Evolutionary conservation across 1,140 invertebrate genomes (phyloP).

Genomic region (Scaptomyza montana): DNA sequence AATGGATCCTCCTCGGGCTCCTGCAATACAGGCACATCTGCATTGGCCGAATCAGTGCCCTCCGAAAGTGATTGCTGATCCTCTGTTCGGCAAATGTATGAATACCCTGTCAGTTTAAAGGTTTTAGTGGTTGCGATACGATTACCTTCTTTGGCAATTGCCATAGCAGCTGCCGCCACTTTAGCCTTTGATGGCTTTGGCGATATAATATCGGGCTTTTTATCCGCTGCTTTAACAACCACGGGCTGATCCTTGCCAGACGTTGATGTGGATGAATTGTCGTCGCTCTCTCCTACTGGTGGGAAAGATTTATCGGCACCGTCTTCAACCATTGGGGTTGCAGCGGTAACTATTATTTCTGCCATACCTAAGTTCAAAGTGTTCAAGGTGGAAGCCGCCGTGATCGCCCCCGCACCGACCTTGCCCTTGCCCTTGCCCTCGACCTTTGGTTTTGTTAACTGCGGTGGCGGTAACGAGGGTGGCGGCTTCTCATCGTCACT

Average conservation of each 20-base stretch:
- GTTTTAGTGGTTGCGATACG: constrained; percentile 48
- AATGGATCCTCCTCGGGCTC: constrained; percentile 80
- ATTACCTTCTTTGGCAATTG: constrained; percentile 73
- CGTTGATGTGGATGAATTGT: constrained; percentile 28
- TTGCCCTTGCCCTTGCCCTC: constrained; percentile 67
- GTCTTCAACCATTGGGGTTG: constrained; percentile 94
- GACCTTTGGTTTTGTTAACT: constrained; percentile 65
- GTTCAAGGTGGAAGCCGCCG: constrained; percentile 37
- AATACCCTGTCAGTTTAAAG: constrained; percentile 67
- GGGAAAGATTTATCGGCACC: constrained; percentile 84
- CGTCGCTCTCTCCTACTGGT: constrained; percentile 80
- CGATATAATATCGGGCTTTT: constrained; percentile 69
- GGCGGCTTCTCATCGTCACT: constrained; percentile 79
- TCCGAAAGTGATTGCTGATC: constrained; percentile 67
- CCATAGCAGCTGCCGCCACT: constrained; percentile 67
- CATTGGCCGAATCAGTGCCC: constrained; percentile 60
- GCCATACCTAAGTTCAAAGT: constrained; percentile 88
- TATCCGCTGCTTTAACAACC: constrained; percentile 26
- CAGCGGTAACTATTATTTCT: constrained; percentile 94
- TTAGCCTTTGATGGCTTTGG: constrained; percentile 79
- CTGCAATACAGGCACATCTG: constrained; percentile 61
- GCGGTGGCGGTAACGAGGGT: constrained; percentile 74
- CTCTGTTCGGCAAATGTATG: constrained; percentile 66
- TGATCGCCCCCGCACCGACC: constrained; percentile 27
- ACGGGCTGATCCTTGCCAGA: constrained; percentile 29